Evolutionary conservation across 2,113 vertebrate genomes (phyloP), one percentile per base, ranked within the genome.

Genomic region (Ursus arctos): DNA sequence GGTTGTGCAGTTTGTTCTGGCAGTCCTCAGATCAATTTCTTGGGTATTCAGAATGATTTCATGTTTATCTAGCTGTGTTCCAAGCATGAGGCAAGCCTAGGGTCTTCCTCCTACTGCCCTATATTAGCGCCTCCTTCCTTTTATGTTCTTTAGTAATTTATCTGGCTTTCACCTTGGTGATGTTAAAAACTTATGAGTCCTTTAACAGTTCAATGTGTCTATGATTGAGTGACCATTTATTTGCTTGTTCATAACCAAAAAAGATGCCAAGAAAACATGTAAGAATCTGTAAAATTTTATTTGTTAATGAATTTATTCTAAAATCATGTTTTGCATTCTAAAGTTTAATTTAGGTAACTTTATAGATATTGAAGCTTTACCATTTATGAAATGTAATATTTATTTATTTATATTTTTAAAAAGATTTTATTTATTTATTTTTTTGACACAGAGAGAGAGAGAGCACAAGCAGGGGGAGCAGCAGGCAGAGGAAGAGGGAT

Each of bases 311-410:
- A 53, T 84, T 74, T 85, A 21, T 80, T 90, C 63, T 61, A 85
- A 90, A 89, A 89, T 51, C 4, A 80, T 43, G 21, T 79, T 63
- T 84, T 90, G 40, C 26, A 93, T 86, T 59, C 6, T 51, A 81
- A 92, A 67, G 49, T 94, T 87, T 85, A 59, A 88, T 51, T 71
- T 91, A 77, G 55, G 10, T 65, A n/a, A 49, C 33, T 69, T 91
- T 55, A 83, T 22, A 36, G 5, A 55, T 76, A 69, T 18, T 18
- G 85, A 40, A 79, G 1, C 24, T 86, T 91, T 74, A 69, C 16
- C 12, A 92, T 33, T 67, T 18, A 18, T 21, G 16, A 71, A 77
- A 85, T 63, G 2, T 76, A 74, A 81, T 61, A 74, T 51, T 85
- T 76, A 94, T 65, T 65, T 9, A 22, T 59, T 59, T 31, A 63